Percentiles rank a stretch among this genome's conserved stretches.
These are phyloP conservation scores for Synanthedon myopaeformis DNA, from an alignment of 2,888 invertebrate species.

Conservation along the genomic window DNA sequence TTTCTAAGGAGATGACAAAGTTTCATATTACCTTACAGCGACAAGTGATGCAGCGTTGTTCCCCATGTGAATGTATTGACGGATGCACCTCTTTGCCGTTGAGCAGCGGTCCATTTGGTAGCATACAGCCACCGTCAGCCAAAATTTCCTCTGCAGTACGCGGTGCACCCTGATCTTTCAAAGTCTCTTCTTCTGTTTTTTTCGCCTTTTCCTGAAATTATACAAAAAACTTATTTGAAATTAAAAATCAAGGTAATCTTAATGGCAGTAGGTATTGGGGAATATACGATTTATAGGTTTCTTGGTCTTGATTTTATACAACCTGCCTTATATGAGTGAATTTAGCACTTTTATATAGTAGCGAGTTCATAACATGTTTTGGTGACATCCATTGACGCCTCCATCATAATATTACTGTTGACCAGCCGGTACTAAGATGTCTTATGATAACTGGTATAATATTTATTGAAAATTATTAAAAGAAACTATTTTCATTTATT, in stretches of 20 bases:
- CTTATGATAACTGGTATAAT: no score
- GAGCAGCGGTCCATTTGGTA: conserved; percentile 75
- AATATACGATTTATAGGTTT: no score
- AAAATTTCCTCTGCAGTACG: conserved; percentile 77
- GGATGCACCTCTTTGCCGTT: conserved; percentile 91
- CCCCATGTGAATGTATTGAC: conserved; percentile 86
- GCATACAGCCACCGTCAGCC: conserved; percentile 85
- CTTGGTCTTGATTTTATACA: no score
- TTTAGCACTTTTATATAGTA: neutral
- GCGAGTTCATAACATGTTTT: neutral
- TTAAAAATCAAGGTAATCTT: no score
- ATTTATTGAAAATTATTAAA: no score
- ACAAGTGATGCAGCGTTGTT: conserved; percentile 90
- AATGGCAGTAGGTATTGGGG: no score
- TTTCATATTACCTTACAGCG: conserved; percentile 81
- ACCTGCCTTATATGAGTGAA: no score
- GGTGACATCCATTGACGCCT: no score
- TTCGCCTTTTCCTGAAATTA: conserved; percentile 39
- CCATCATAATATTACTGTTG: no score
- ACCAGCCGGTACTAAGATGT: neutral
- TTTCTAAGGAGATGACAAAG: neutral
- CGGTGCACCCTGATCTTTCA: conserved; percentile 56
- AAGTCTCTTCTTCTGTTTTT: conserved; percentile 53
- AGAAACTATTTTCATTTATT: no score
- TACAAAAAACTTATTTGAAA: no score